Conservation (phyloP, 2,888 invertebrate genomes). For the Lasioglossum calceatum region DNA sequence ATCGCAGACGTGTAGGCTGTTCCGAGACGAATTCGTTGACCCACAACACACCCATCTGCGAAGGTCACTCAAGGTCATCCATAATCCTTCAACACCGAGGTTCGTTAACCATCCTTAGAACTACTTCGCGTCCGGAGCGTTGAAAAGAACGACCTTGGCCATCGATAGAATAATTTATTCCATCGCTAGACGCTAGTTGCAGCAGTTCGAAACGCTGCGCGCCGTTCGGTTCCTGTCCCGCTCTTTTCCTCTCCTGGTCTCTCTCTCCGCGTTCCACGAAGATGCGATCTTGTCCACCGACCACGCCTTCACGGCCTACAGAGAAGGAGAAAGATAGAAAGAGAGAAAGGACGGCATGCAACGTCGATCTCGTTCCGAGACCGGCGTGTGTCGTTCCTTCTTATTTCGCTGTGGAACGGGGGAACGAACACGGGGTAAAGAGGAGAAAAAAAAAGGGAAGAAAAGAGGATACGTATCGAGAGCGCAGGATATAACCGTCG, state of each 20-base stretch:
- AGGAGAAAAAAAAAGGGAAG: constrained; percentile 33
- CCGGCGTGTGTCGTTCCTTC: constrained; percentile 53
- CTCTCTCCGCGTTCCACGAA: constrained; percentile 72
- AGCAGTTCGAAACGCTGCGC: neutral
- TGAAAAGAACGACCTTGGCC: constrained; percentile 1
- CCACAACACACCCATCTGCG: neutral
- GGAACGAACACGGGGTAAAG: constrained; percentile 31
- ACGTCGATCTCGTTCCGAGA: constrained; percentile 69
- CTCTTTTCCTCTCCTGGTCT: constrained; percentile 25
- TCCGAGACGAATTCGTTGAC: constrained; percentile 40
- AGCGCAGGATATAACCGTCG: constrained; percentile 16
- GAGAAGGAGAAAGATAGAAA: constrained; percentile 32
- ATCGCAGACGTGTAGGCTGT: neutral
- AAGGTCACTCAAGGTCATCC: constrained; percentile 7
- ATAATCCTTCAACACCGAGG: constrained; percentile 31
- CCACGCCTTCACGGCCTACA: constrained; percentile 73
- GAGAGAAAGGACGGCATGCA: constrained; percentile 37
- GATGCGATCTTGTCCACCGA: constrained; percentile 77
- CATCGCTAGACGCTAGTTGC: neutral
- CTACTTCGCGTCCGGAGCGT: constrained; percentile 29
- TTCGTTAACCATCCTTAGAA: constrained; percentile 24
- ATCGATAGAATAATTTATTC: neutral
- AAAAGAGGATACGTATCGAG: constrained; percentile 21
- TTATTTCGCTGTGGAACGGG: constrained; percentile 43
- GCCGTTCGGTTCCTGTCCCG: constrained; percentile 29